Base-by-base conservation (phyloP, 2,113 vertebrate genomes). In the Gallinago paraguaiae region DNA sequence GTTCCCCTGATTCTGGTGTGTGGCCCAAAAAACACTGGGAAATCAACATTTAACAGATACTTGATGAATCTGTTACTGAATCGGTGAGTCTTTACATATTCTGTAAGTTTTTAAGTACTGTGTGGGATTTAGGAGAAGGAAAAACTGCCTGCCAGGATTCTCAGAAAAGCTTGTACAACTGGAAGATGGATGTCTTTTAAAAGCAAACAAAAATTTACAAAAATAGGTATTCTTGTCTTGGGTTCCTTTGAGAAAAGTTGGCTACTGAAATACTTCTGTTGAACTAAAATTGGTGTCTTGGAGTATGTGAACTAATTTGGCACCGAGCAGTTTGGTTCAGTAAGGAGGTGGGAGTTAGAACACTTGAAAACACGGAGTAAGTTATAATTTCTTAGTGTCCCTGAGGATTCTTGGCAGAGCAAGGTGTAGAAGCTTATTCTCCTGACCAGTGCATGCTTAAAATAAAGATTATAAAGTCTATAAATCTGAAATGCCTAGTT, bases 41-140 rank as follows among this genome's bases (percentile, higher is more conserved):
- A 99, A 86, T 99, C 99, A 0, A 99, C 99, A 0, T 99, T 99
- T 65, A 99, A 97, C 93, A 98, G 99, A 63, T 98, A 98, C 85
- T 97, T 99, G 37, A 98, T 99, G 54, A 99, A 99, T 91, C 98
- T 98, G 12, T 92, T 99, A 37, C 93, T 99, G 13, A 99, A 99
- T 81, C 98, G 97, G 99, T 99, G 94, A 98, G 99, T 80, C 2
- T 33, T 53, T 13, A 12, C 2, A 0, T 2, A 3, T 50, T 85
- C 4, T 77, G 1, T 3, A 13, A 10, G 16, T 31, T 23, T 46
- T 39, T 35, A 15, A 17, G 19, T 50, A 10, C 13, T 35, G 7
- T 1, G 0, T 48, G 48, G 51, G 33, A 15, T 70, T 65, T 57
- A n/a, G 41, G 41, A 68, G 60, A 35, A 75, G 51, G 37, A 10